Evolutionary conservation across 2,113 vertebrate species (phyloP).

Genomic region (Acrocephalus arundinaceus): DNA sequence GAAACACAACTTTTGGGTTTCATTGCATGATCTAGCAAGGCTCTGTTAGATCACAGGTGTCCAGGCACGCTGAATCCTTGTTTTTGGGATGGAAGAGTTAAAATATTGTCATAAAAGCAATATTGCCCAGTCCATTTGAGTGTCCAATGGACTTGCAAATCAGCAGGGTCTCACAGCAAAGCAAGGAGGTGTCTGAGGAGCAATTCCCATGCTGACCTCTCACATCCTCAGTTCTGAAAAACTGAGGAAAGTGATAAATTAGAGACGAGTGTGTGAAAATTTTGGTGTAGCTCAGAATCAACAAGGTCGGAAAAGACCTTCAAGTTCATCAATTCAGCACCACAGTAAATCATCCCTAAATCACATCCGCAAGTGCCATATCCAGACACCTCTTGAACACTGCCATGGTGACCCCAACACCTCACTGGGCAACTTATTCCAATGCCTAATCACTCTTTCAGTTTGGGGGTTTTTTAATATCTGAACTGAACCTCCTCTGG

Average conservation of each 20-base stretch:
- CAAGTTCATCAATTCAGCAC: background rate
- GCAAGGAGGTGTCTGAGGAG: background rate
- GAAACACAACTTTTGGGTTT: background rate
- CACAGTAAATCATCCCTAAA: background rate
- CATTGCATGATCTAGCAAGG: background rate
- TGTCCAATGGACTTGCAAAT: background rate
- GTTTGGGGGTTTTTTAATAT: accelerated
- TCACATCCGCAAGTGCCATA: background rate
- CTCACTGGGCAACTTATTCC: background rate
- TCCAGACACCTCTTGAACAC: background rate
- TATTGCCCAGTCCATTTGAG: background rate
- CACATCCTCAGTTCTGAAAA: background rate
- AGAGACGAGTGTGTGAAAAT: background rate
- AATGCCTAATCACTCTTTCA: background rate
- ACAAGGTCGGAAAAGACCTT: background rate
- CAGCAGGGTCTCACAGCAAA: background rate
- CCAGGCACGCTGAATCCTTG: background rate
- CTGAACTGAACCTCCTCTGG: background rate
- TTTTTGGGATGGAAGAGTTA: background rate
- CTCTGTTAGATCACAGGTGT: background rate
- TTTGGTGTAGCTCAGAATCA: background rate
- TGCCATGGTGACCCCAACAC: background rate
- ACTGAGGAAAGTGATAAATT: background rate
- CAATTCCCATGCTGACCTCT: background rate
- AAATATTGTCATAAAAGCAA: background rate